Evolutionary conservation across 35 echinoderm and acorn worm species (phyloP), one percentile per base, ranked within the genome.

Genomic region (Hemicentrotus pulcherrimus): DNA sequence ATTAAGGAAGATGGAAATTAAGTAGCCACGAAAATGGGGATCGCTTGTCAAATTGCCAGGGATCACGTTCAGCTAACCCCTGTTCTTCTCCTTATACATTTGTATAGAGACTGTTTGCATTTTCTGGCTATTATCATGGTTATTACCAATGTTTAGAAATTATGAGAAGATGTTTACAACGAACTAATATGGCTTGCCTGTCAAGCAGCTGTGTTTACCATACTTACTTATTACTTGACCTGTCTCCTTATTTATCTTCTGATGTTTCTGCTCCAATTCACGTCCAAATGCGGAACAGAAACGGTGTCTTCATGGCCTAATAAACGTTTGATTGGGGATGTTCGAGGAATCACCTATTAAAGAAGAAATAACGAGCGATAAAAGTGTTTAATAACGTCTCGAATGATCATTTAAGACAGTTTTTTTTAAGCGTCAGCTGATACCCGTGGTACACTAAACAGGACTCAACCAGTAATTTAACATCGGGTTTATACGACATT

Each of bases 281-380:
- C 31, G 31, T 24, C 32, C 31, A 16, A 28, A 33, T 90, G 32
- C 32, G 32, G 32, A 90, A 45, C 32, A 47, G 46, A 28, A 47
- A 90, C 31, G 32, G 3, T 47, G 88, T 90, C 88, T 90, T 90
- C 88, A 90, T 47, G 88, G 32, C 88, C 88, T 90, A 32, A 90
- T 90, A 90, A 90, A 45, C 88, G 88, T 47, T 45, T 86, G 24
- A 86, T 86, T 86, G 50, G 35, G 35, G 50, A 55, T 55, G 50
- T 15, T 55, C 50, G 12, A 12, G 11, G 50, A 55, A 55, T 55
- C 50, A 55, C 15, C 50, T 11, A n/a, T n/a, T n/a, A 10, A 15
- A 55, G 50, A 55, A 10, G 50, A 55, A 55, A 55, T 55, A 55
- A 55, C 15, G 9, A 14, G 50, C 50, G 10, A 55, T 11, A 55